Base-by-base conservation (phyloP, 2,113 vertebrate genomes). In the Mugil cephalus region DNA sequence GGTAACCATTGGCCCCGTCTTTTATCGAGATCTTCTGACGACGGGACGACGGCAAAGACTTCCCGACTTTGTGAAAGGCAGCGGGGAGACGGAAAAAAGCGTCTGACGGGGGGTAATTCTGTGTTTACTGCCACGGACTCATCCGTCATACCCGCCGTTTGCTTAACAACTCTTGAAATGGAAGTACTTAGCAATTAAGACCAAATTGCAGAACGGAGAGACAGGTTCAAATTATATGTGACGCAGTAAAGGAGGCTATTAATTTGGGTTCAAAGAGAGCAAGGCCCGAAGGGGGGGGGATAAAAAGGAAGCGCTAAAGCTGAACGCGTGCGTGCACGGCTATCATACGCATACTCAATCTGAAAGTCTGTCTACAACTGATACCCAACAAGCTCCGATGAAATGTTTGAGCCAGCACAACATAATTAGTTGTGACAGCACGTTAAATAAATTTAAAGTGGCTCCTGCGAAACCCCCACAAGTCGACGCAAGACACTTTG, bases 111-210 rank as follows among this genome's bases (percentile, higher is more conserved):
- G 67, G 85, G 81, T 78, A 42, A 83, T 88, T 86, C 36, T 1
- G 40, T 82, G 84, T 91, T 91, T 89, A 89, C 85, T 51, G 68
- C 64, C 64, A 52, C 73, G 51, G 62, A 74, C 78, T 88, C 82
- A 82, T 87, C 77, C 14, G 35, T 90, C 82, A 84, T 72, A 66
- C 52, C 8, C 17, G 11, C 66, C 55, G 56, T 83, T 87, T 79
- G 83, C 74, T 78, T 76, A 90, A 90, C 83, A 85, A 80, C 85
- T 89, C 87, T 77, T 75, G 79, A 89, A 88, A 90, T 89, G 69
- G 77, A 88, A 85, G 80, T 56, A 71, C 77, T 84, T 58, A 58
- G 87, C 83, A 87, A 90, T 91, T 90, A 87, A 85, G 81, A 80
- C 34, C 56, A 72, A 80, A 58, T 42, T 66, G 83, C 67, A 61